phyloP scores from a whole-genome alignment of 2,797 vertebrate genomes.

The Dendrocincla fuliginosa region DNA sequence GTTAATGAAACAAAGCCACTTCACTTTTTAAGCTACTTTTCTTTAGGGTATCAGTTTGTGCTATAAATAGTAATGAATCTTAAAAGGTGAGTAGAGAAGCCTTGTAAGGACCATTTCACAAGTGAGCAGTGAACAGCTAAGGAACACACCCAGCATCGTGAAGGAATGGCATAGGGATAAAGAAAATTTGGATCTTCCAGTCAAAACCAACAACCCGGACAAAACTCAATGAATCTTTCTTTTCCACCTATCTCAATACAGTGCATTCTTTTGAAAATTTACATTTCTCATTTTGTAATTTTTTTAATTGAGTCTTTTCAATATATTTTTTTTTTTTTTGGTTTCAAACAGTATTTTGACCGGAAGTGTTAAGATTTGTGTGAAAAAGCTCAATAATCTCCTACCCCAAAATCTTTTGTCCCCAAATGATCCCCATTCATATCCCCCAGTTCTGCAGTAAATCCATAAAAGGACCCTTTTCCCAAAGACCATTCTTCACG shows the following conservation, averaged over 20 bases:
- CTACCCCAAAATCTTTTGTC: neutral
- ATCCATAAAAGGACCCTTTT: neutral
- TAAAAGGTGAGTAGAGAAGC: neutral
- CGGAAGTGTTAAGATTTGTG: neutral
- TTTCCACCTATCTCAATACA: neutral
- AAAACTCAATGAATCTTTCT: neutral
- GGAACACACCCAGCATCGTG: rapidly evolving
- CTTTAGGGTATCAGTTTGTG: neutral
- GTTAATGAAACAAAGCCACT: neutral
- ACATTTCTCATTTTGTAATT: neutral
- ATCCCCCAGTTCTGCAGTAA: neutral
- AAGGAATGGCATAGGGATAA: neutral
- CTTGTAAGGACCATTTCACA: neutral
- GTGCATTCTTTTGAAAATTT: rapidly evolving
- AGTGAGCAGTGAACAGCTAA: neutral
- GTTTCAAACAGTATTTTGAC: neutral
- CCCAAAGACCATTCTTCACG: neutral
- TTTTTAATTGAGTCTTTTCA: neutral
- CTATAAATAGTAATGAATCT: neutral
- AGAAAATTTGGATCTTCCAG: neutral
- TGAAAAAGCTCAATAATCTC: neutral
- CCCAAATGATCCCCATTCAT: neutral
- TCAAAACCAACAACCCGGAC: neutral
- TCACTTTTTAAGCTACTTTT: neutral
- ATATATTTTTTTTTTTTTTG: neutral